Conservation (phyloP, 2,113 vertebrate species). For the Cavia porcellus region DNA sequence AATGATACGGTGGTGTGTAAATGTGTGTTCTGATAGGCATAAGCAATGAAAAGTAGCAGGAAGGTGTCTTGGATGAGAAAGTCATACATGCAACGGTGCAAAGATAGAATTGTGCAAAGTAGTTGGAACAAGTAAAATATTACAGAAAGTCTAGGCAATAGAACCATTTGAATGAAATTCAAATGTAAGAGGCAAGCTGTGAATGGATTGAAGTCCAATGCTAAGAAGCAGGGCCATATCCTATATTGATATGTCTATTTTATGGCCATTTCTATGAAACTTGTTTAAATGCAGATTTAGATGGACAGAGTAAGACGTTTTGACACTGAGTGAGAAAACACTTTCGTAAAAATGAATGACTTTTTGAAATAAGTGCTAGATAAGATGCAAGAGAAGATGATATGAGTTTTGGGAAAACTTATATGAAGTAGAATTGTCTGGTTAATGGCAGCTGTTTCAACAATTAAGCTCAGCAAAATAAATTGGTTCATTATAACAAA, state of each 20-base stretch:
- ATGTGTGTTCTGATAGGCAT: conserved; percentile 2
- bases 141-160: background rate
- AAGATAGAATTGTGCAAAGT: background rate
- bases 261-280: background rate
- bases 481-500: conserved; percentile 67
- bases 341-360: conserved; percentile 26
- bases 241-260: background rate
- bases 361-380: conserved; percentile 56
- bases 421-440: background rate
- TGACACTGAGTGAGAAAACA: conserved; percentile 30
- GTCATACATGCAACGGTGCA: background rate
- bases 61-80: background rate
- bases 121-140: background rate
- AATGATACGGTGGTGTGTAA: background rate
- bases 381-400: conserved; percentile 56
- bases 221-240: background rate
- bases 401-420: background rate
- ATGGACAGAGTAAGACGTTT: conserved; percentile 10
- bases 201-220: background rate
- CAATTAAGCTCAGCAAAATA: conserved; percentile 60
- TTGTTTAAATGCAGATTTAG: conserved; percentile 31
- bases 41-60: background rate
- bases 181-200: background rate
- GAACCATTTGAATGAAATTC: background rate
- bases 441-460: conserved; percentile 68